Evolutionary conservation across 2,888 invertebrate species (phyloP).

Genomic region (Parasteatoda lunata): DNA sequence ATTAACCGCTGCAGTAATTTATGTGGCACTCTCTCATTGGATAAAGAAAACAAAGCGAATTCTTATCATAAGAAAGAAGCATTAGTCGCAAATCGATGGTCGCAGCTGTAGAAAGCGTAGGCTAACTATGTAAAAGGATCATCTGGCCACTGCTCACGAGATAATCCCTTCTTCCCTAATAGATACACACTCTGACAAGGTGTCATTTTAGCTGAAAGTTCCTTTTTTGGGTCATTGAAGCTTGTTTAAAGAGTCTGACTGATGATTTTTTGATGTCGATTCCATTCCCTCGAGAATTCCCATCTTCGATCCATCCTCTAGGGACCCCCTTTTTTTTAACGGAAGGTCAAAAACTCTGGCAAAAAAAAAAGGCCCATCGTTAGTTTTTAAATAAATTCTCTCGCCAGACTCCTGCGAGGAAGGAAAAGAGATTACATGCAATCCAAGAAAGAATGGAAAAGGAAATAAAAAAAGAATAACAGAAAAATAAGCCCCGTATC

Average conservation of each 20-base stretch:
- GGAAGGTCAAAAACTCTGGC: neutral
- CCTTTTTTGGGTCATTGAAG: neutral
- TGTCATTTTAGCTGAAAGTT: slow-evolving; percentile 23
- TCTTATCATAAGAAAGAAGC: slow-evolving; percentile 39
- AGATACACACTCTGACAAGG: slow-evolving; percentile 24
- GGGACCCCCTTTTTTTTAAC: neutral
- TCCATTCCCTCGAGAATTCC: neutral
- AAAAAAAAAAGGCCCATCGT: neutral
- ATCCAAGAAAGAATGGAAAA: neutral
- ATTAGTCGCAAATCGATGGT: slow-evolving; percentile 55
- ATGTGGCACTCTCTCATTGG: slow-evolving; percentile 50
- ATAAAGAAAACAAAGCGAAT: slow-evolving; percentile 6
- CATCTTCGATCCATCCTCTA: neutral
- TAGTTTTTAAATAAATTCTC: slow-evolving; percentile 17
- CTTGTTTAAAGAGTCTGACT: slow-evolving; percentile 4
- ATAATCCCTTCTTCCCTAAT: slow-evolving; percentile 35
- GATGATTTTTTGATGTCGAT: slow-evolving; percentile 42
- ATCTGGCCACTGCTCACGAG: slow-evolving; percentile 24
- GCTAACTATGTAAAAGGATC: slow-evolving; percentile 35
- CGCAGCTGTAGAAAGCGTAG: slow-evolving; percentile 10
- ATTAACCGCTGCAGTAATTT: slow-evolving; percentile 47
- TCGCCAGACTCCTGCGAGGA: neutral
- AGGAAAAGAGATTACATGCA: neutral
- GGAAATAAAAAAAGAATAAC: neutral
- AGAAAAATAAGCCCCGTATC: neutral